Evolutionary conservation across 2,797 vertebrate genomes (phyloP), one percentile per base, ranked within the genome.

Genomic region (Manis javanica): DNA sequence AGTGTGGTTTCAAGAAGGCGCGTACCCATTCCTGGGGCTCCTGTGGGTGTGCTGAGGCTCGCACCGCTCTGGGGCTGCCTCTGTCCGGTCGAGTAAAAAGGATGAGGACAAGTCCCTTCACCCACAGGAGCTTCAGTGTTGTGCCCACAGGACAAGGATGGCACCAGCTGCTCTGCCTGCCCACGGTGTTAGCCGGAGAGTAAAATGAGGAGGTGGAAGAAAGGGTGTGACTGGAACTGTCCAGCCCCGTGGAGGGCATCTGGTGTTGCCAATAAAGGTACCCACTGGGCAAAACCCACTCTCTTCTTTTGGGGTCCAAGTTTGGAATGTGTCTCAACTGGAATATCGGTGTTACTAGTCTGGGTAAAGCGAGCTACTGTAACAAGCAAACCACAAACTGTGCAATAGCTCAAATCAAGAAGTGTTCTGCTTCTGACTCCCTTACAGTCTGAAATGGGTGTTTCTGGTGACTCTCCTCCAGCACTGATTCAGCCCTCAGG

Each of bases 41-140:
- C 1, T 0, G 0, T 11, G 53, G 31, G 0, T 7, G 0, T n/a
- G 0, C 0, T 1, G 24, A 23, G 12, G 34, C 10, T 19, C 21
- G 26, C 12, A 2, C 14, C 8, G 1, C 12, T 4, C 61, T 10
- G 37, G 13, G 12, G 42, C 66, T 9, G 51, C 18, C 0, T 1
- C 57, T 16, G 7, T 59, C 46, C 13, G n/a, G 53, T 15, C 46
- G 0, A 16, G 23, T 4, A 42, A 21, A 31, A 66, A 46, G 42
- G 9, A 53, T 2, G 24, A 83, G 42, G 74, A 29, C n/a, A 8
- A 19, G 10, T 23, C 37, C 4, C 13, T 29, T 53, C 10, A 0
- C 57, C 77, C 8, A 0, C 0, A 2, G 1, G 23, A 53, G 53
- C 21, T 49, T 86, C 39, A 1, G 37, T n/a, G 14, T n/a, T 46